phyloP scores from a whole-genome alignment of 2,888 invertebrate genomes.

The Deilephila elpenor region DNA sequence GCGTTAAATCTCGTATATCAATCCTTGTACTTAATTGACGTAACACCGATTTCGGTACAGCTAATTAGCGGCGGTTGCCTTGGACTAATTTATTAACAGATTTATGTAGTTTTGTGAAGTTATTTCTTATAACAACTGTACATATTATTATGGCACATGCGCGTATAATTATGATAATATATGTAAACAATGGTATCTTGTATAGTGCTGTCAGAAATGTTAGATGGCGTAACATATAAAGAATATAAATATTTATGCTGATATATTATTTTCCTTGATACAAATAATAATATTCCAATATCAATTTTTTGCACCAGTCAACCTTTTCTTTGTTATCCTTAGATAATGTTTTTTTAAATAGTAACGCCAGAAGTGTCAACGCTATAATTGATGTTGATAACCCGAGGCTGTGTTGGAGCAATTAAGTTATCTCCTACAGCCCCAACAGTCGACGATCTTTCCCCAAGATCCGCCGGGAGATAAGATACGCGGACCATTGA shows the following conservation, averaged over 20 bases:
- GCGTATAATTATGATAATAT: too few relatives aligned
- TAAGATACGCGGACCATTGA: conserved; percentile 75
- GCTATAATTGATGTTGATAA: conserved; percentile 60
- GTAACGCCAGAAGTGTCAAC: neutral
- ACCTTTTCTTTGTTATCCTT: neutral
- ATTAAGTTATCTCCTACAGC: conserved; percentile 74
- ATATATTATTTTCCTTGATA: too few relatives aligned
- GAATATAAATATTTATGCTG: neutral
- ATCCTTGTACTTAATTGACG: conserved; percentile 69
- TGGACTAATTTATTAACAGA: conserved; percentile 58
- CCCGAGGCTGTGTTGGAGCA: conserved; percentile 65
- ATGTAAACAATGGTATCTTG: too few relatives aligned
- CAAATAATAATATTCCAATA: neutral
- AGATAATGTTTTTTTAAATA: neutral
- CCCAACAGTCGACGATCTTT: conserved; percentile 65
- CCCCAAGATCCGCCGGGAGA: conserved; percentile 72
- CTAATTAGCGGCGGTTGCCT: conserved; percentile 52
- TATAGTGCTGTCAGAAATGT: too few relatives aligned
- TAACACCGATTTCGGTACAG: conserved; percentile 54
- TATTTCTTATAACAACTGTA: neutral
- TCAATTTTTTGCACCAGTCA: neutral
- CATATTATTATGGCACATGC: too few relatives aligned
- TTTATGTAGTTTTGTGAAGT: neutral
- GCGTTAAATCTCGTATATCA: conserved; percentile 72
- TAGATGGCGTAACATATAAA: neutral